Evolutionary conservation across 2,113 vertebrate genomes (phyloP).

Genomic region (Ascaphus truei): DNA sequence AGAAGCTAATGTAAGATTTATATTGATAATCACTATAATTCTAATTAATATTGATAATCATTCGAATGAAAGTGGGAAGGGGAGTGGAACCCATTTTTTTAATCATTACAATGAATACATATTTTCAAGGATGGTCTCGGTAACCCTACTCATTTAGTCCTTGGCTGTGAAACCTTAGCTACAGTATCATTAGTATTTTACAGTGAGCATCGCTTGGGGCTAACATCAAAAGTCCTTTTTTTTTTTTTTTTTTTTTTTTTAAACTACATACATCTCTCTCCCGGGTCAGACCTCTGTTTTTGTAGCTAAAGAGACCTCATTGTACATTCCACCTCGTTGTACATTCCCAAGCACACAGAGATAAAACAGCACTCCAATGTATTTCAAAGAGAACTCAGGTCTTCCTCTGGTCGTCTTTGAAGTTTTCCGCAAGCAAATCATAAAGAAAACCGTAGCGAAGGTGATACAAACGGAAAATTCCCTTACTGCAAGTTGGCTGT

Average conservation of each 20-base stretch:
- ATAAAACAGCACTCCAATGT: slow-evolving; percentile 4
- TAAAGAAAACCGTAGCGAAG: neutral
- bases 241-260: neutral
- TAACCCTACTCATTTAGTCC: too few relatives aligned
- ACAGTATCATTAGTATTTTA: too few relatives aligned
- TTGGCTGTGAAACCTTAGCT: neutral
- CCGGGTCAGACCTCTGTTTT: neutral
- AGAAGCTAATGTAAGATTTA: too few relatives aligned
- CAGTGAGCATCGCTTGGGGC: too few relatives aligned
- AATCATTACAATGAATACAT: too few relatives aligned
- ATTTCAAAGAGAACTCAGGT: slow-evolving; percentile 9
- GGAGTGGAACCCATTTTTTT: too few relatives aligned
- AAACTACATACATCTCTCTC: neutral
- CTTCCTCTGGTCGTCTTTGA: neutral
- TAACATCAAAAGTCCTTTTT: neutral
- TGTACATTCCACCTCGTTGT: neutral
- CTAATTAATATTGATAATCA: too few relatives aligned
- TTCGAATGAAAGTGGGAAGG: too few relatives aligned
- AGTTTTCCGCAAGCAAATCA: neutral
- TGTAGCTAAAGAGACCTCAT: neutral
- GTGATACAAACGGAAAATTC: neutral
- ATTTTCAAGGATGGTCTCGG: too few relatives aligned
- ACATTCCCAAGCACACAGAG: neutral
- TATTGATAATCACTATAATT: too few relatives aligned
- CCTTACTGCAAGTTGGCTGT: neutral